A percentile compares a stretch with the other conserved stretches of the same genome.
Evolutionary conservation across 2,113 vertebrate genomes (phyloP).

Genomic region (Ceuthmochares aereus): DNA sequence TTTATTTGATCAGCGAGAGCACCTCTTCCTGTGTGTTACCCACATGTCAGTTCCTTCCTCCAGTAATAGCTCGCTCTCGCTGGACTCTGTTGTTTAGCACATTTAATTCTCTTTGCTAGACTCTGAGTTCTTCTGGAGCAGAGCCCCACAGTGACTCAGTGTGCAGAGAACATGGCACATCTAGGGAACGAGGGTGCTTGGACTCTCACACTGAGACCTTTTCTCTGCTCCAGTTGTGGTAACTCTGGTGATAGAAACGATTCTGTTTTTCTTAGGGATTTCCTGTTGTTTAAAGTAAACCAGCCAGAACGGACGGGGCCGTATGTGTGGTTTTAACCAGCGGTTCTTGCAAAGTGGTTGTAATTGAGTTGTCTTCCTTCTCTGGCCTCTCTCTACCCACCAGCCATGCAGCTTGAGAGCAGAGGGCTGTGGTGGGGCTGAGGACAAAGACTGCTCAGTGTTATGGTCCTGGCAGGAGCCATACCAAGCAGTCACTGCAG

Average conservation of each 20-base stretch:
- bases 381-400: background rate
- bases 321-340: background rate
- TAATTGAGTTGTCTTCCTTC: too few species aligned
- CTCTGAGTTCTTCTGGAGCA: background rate
- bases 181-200: background rate
- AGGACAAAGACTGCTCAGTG: background rate
- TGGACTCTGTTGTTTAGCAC: background rate
- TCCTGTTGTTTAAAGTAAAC: background rate
- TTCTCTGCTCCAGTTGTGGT: background rate
- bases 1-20: background rate
- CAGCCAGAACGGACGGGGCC: accelerated
- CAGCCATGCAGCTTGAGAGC: accelerated
- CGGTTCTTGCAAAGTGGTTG: background rate
- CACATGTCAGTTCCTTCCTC: background rate
- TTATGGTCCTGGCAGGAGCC: accelerated
- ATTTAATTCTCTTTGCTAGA: background rate
- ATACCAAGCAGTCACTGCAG: background rate
- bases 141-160: background rate
- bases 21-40: background rate
- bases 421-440: background rate
- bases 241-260: background rate
- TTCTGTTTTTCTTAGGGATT: background rate
- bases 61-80: background rate
- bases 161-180: background rate
- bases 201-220: background rate